Base-by-base conservation (phyloP, 1,140 invertebrate species). In the Caerostris extrusa region DNA sequence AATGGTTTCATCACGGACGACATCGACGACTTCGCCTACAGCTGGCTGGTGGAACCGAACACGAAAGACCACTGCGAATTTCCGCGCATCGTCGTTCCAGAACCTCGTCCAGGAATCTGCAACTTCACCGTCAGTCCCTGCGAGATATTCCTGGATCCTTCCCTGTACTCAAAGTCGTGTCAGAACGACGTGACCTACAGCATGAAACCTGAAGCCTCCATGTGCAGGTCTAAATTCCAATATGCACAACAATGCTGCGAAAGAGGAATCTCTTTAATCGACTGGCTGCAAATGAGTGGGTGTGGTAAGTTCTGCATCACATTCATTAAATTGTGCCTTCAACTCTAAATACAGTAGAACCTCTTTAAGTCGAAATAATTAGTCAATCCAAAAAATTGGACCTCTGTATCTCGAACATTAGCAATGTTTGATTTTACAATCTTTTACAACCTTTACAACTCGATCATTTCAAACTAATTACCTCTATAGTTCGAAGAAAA, bases 171-270 rank as follows among this genome's bases (percentile, higher is more conserved):
- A 0, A 96, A 97, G 17, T 96, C 97, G 34, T 98, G 98, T 95
- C 96, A 97, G 94, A 96, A 97, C 87, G 97, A 97, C 90, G 95
- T 97, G 85, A 98, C 97, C 95, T 96, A 97, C 95, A 96, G 96
- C 94, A 81, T 96, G 95, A 94, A 95, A 67, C 95, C 95, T 0
- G 85, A 93, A 12, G 93, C 92, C 1, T 96, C 97, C 58, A 96
- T 97, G 12, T 98, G 98, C 95, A 95, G 96, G 12, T 96, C 97
- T 1, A 96, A 98, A 5, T 97, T 97, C 95, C 97, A 97, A 3
- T 98, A 98, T 95, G 97, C 97, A 0, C 97, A 97, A 85, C 97
- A 97, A 94, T 98, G 98, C 95, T 96, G 96, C 53, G 95, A 96
- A 50, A 96, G 96, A 86, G 97, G 97, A 14, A 96, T 98, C 2